Evolutionary conservation across 2,888 invertebrate species (phyloP).

Genomic region (Vanessa cardui): DNA sequence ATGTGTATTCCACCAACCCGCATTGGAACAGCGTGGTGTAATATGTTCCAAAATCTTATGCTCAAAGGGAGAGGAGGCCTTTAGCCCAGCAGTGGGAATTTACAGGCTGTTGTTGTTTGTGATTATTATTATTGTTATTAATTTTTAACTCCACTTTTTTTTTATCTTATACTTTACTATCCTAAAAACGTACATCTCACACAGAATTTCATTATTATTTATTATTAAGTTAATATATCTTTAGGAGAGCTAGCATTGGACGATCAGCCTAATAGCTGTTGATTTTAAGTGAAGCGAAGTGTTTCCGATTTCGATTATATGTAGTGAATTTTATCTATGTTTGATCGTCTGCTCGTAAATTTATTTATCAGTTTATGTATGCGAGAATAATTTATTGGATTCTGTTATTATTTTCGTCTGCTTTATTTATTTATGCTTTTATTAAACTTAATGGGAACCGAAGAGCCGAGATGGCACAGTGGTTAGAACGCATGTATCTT

Average conservation of each 20-base stretch:
- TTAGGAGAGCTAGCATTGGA: not conserved
- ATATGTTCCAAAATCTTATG: too few relatives aligned
- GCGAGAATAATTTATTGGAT: constrained; percentile 21
- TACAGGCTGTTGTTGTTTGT: too few relatives aligned
- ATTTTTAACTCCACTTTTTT: too few relatives aligned
- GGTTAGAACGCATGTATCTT: too few relatives aligned
- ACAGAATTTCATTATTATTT: not conserved
- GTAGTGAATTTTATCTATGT: constrained; percentile 28
- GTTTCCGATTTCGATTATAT: constrained; percentile 11
- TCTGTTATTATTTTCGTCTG: constrained; percentile 1
- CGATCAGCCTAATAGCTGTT: constrained; percentile 4
- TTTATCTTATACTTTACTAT: too few relatives aligned
- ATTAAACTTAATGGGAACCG: not conserved
- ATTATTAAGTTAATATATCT: not conserved
- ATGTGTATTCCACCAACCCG: too few relatives aligned
- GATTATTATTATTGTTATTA: too few relatives aligned
- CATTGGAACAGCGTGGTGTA: too few relatives aligned
- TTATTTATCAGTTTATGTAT: constrained; percentile 32
- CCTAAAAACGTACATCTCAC: too few relatives aligned
- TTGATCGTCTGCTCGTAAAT: constrained; percentile 35
- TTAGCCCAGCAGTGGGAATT: too few relatives aligned
- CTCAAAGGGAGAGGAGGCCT: too few relatives aligned
- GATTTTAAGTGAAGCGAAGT: constrained; percentile 10
- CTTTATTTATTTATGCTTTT: constrained; percentile 6
- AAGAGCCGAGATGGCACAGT: too few relatives aligned